Percentiles rank a stretch among this genome's conserved stretches.
phyloP scores from a whole-genome alignment of 2,113 vertebrate species.

The Suncus etruscus region DNA sequence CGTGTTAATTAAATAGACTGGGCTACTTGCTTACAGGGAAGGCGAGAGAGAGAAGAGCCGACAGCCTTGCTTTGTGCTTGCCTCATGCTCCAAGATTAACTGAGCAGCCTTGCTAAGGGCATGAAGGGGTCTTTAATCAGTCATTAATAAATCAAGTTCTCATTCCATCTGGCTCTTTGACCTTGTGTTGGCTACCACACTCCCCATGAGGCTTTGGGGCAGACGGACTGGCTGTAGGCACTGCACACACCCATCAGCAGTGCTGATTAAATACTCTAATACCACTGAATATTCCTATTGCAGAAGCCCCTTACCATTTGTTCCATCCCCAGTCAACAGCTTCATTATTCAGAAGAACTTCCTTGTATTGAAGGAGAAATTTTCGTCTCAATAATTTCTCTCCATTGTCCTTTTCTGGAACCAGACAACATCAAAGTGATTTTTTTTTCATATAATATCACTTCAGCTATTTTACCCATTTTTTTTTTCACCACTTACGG shows the following conservation, averaged over 20 bases:
- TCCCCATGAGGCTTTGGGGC: background rate
- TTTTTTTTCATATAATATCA: background rate
- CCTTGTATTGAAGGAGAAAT: background rate
- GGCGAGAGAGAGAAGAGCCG: background rate
- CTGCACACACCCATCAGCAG: too few relatives aligned
- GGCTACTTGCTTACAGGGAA: too few relatives aligned
- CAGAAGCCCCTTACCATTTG: fast-evolving
- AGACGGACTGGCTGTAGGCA: background rate
- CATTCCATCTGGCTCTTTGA: background rate
- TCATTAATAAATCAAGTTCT: background rate
- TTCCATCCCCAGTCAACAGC: background rate
- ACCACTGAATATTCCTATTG: too few relatives aligned
- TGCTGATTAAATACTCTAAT: too few relatives aligned
- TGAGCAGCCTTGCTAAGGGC: background rate
- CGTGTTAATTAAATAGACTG: background rate
- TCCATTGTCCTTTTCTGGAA: background rate
- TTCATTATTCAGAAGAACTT: background rate
- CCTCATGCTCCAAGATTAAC: background rate
- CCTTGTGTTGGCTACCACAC: background rate
- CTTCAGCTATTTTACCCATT: background rate
- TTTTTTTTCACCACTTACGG: too few relatives aligned
- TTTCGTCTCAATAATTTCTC: background rate
- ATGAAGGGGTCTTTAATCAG: background rate
- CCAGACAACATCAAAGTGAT: background rate
- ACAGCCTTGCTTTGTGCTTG: background rate